phyloP scores from a whole-genome alignment of 30 jellyfish, hydroid and myxozoan genomes.

The Aurelia aurita region DNA sequence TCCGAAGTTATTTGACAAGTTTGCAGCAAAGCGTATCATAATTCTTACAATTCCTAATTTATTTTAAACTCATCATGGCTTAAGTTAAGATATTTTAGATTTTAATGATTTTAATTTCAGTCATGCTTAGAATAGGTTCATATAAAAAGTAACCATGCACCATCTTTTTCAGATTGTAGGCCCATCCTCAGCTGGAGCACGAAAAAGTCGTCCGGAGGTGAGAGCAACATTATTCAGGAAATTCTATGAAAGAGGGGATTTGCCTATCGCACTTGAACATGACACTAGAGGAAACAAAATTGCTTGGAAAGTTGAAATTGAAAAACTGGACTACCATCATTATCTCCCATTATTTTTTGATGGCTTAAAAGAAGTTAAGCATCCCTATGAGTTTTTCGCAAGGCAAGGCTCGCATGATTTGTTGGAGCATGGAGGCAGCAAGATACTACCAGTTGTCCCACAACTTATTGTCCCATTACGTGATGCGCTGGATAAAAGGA shows the following conservation, averaged over 20 bases:
- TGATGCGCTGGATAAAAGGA: slow-evolving; percentile 88
- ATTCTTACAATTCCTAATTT: too few relatives aligned
- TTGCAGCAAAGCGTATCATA: too few relatives aligned
- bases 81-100: too few relatives aligned
- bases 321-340: slow-evolving; percentile 93
- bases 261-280: slow-evolving; percentile 96
- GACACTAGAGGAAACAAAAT: slow-evolving; percentile 95
- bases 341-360: slow-evolving; percentile 92
- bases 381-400: slow-evolving; percentile 95
- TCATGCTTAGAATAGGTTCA: too few relatives aligned
- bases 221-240: slow-evolving; percentile 84
- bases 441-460: slow-evolving; percentile 91
- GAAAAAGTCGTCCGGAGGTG: slow-evolving; percentile 88
- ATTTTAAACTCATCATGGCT: too few relatives aligned
- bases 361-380: slow-evolving; percentile 90
- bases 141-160: too few relatives aligned
- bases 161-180: slow-evolving; percentile 75
- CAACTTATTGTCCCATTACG: slow-evolving; percentile 92
- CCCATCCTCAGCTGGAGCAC: slow-evolving; percentile 97
- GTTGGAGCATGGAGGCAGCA: slow-evolving; percentile 94
- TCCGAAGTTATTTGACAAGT: too few relatives aligned
- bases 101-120: too few relatives aligned
- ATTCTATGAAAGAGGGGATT: slow-evolving; percentile 91
- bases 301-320: slow-evolving; percentile 98
- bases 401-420: slow-evolving; percentile 96